phyloP scores from a whole-genome alignment of 2,797 vertebrate genomes.

The Mastacembelus armatus region DNA sequence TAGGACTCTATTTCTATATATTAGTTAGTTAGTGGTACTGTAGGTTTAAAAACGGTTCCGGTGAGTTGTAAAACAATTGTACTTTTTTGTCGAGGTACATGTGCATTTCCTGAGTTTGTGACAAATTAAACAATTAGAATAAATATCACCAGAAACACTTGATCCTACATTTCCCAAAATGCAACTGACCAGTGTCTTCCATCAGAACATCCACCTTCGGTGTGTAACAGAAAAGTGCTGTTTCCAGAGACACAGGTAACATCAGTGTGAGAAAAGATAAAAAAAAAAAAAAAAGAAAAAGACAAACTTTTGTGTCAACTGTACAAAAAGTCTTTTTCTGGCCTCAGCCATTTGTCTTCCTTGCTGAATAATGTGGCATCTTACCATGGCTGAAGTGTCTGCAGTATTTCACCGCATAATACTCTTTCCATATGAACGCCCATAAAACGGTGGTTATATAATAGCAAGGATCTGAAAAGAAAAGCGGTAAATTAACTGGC shows the following conservation, averaged over 20 bases:
- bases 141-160: too few species aligned
- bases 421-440: conserved; percentile 25
- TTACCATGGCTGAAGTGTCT: conserved; percentile 15
- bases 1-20: too few species aligned
- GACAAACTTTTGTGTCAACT: too few species aligned
- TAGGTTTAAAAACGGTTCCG: too few species aligned
- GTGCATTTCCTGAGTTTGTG: too few species aligned
- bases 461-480: conserved; percentile 46
- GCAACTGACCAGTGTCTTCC: neutral
- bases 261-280: neutral
- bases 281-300: too few species aligned
- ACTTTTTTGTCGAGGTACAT: too few species aligned
- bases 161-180: neutral
- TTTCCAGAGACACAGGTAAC: neutral
- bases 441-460: conserved; percentile 31
- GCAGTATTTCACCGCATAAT: conserved; percentile 24
- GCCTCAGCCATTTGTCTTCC: neutral
- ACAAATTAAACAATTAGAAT: too few species aligned
- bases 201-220: too few species aligned
- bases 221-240: too few species aligned
- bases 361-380: neutral
- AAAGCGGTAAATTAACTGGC: conserved; percentile 62
- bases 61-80: too few species aligned
- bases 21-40: too few species aligned
- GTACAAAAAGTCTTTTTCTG: neutral